A percentile compares a stretch with the other conserved stretches of the same genome.
Conservation (phyloP, 1,140 invertebrate species). For the Cyphomyrmex costatus region DNA sequence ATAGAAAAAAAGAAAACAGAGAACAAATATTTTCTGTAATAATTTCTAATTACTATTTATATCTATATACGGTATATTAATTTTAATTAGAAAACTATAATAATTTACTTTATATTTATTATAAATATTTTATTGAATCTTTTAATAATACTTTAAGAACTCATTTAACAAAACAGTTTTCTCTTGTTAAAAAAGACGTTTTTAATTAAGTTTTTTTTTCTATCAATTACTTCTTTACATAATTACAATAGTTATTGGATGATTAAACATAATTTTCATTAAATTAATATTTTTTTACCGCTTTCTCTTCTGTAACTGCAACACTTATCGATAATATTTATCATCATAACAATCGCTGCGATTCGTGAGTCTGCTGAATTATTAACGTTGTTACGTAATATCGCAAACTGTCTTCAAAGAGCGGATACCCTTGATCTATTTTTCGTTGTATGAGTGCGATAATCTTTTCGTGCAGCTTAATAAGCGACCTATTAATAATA, state of each 20-base stretch:
- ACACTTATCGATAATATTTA: conserved; percentile 1
- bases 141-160: neutral
- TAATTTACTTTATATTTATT: conserved; percentile 15
- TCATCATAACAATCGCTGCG: conserved; percentile 26
- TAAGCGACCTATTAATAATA: conserved; percentile 17
- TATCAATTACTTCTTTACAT: neutral
- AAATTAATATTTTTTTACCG: conserved; percentile 21
- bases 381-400: conserved; percentile 54
- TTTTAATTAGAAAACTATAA: neutral
- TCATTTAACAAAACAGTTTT: conserved; percentile 1
- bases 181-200: conserved; percentile 21
- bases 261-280: conserved; percentile 20
- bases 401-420: neutral
- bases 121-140: neutral
- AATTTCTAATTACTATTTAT: neutral
- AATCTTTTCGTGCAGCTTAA: conserved; percentile 34
- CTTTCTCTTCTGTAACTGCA: conserved; percentile 31
- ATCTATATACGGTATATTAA: neutral
- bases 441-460: conserved; percentile 28
- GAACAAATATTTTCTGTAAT: neutral
- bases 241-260: conserved; percentile 7
- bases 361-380: conserved; percentile 8
- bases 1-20: conserved; percentile 10
- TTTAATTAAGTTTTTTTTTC: neutral
- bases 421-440: conserved; percentile 68